Evolutionary conservation across 1,140 invertebrate species (phyloP), one percentile per base, ranked within the genome.

Genomic region (Stenopsyche tienmushanensis): DNA sequence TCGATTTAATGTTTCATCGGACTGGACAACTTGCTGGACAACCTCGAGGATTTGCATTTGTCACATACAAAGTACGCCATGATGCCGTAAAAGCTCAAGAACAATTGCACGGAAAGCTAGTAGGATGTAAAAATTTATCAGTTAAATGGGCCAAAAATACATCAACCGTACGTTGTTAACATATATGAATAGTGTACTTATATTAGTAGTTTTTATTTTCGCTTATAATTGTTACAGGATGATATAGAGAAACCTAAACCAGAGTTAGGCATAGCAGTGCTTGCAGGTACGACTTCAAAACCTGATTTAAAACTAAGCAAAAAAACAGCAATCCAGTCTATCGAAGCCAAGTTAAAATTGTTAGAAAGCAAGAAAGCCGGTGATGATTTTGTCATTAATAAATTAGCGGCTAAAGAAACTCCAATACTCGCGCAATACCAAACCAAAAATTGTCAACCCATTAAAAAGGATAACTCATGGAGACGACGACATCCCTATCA

Each of bases 1-100:
- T 96, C 83, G 93, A 97, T 79, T 88, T 96, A 78, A 85, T 97
- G 55, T 96, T 94, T 77, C 92, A 96, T 77, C 92, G 92, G 69
- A 87, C 86, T 65, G 94, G 94, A 58, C 91, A 92, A 52, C 85
- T 91, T 72, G 86, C 88, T 72, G 94, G 93, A 44, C 91, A 93
- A 75, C 91, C 94, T 0, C 80, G 93, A 69, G 94, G 94, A n/a
- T 97, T 96, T 77, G 93, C 93, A 26, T 97, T 97, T 80, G 90
- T 94, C 21, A 96, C 92, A 0, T 97, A 90, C 73, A 83, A 86
- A 71, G 81, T 80, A 73, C 78, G 83, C 50, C 82, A 86, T 69
- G 86, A 88, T 72, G 89, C 90, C 1, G 73, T 83, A 24, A 77
- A 74, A 65, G 90, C 90, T 0, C 86, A 89, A 77, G 78, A 83